Conservation (phyloP, 2,888 invertebrate species). For the Silvanus unidentatus region DNA sequence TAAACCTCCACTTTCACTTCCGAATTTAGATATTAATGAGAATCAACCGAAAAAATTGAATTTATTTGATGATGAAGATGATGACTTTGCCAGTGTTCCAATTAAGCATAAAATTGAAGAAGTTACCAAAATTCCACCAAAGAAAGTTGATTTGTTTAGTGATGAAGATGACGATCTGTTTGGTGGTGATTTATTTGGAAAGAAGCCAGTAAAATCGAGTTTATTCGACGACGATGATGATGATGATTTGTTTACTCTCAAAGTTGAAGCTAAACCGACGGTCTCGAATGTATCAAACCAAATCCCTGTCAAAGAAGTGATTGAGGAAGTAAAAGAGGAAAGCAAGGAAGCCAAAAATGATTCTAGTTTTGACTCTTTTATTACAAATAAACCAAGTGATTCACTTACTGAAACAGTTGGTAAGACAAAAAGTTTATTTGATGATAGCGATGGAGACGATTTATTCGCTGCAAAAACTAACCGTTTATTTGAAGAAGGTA, state of each 20-base stretch:
- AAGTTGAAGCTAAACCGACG: too few species aligned
- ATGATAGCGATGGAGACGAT: slow-evolving; percentile 17
- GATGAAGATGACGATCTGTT: slow-evolving; percentile 10
- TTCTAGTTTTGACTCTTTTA: too few species aligned
- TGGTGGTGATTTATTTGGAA: slow-evolving; percentile 6
- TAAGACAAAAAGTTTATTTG: slow-evolving; percentile 18
- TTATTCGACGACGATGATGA: slow-evolving; percentile 20
- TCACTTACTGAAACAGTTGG: not conserved
- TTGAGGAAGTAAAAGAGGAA: slow-evolving; percentile 1
- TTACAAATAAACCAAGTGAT: too few species aligned
- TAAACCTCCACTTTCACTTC: slow-evolving; percentile 9
- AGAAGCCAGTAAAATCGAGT: slow-evolving; percentile 16
- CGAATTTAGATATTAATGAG: slow-evolving; percentile 4
- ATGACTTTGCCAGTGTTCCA: not conserved
- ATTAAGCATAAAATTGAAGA: slow-evolving; percentile 4
- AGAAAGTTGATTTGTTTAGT: slow-evolving; percentile 12
- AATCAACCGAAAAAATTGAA: slow-evolving; percentile 21
- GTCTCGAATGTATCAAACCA: not conserved
- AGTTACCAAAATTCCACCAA: not conserved
- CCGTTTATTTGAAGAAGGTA: too few species aligned
- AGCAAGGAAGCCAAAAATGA: not conserved
- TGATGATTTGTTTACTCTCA: too few species aligned
- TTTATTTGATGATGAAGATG: slow-evolving; percentile 33
- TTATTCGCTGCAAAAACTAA: slow-evolving; percentile 3
- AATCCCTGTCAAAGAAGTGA: not conserved